Percentiles rank a stretch among this genome's conserved stretches.
Conservation (phyloP, 2,113 vertebrate genomes). For the Rhegmatorhina hoffmannsi region DNA sequence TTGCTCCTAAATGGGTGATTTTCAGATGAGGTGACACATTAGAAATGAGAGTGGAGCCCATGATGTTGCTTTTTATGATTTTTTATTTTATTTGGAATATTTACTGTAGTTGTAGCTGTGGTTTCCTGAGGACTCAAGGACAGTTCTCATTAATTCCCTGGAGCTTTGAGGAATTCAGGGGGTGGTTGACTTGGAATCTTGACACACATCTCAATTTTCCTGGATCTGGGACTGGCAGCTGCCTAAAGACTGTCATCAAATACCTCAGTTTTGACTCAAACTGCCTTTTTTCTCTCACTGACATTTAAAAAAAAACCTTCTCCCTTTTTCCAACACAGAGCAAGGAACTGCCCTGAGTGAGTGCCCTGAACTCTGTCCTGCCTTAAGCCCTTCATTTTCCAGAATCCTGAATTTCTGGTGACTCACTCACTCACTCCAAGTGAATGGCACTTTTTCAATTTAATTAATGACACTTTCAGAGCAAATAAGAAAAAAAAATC, state of each 20-base stretch:
- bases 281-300: background rate
- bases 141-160: background rate
- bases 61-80: background rate
- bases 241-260: background rate
- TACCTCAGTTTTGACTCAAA: background rate
- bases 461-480: background rate
- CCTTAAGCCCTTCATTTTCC: background rate
- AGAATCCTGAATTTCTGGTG: background rate
- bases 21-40: background rate
- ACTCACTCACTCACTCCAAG: background rate
- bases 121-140: background rate
- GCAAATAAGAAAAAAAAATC: background rate
- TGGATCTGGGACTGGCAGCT: background rate
- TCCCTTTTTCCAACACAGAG: background rate
- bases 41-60: background rate
- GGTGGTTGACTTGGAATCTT: background rate
- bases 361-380: background rate
- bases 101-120: background rate
- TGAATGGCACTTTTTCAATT: background rate
- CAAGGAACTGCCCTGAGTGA: background rate
- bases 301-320: background rate
- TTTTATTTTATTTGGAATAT: background rate
- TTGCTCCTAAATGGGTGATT: background rate
- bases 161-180: background rate
- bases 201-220: background rate